Percentiles rank a stretch among this genome's conserved stretches.
These are phyloP conservation scores for Theocolax elegans DNA, from an alignment of 1,140 invertebrate species.

Conservation along the genomic window DNA sequence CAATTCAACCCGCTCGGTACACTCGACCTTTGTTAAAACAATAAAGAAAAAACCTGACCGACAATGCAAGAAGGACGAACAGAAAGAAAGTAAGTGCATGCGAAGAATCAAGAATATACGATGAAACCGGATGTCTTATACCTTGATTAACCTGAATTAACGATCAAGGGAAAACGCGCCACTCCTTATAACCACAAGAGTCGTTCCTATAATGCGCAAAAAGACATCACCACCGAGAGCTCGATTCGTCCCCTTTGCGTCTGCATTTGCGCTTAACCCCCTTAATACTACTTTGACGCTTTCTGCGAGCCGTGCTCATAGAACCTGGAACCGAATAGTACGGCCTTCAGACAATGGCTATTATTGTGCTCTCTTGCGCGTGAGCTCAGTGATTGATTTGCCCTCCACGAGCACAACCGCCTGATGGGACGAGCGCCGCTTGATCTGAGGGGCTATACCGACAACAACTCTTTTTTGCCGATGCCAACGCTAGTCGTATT, in stretches of 20 bases:
- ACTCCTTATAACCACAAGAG: too few relatives aligned
- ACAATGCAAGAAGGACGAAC: background rate
- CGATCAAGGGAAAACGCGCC: slow-evolving; percentile 9
- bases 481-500: background rate
- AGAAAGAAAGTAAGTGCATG: background rate
- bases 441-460: background rate
- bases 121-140: slow-evolving; percentile 25
- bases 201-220: too few relatives aligned
- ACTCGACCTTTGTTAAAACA: slow-evolving; percentile 18
- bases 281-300: slow-evolving; percentile 9
- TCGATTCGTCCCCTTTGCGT: background rate
- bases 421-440: background rate
- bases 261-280: slow-evolving; percentile 20
- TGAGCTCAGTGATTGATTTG: slow-evolving; percentile 28
- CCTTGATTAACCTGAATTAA: slow-evolving; percentile 37
- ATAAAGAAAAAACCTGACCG: background rate
- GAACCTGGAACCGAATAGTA: too few relatives aligned
- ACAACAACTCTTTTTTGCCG: background rate
- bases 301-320: slow-evolving; percentile 9
- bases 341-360: slow-evolving; percentile 21
- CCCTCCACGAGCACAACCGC: background rate
- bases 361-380: slow-evolving; percentile 19
- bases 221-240: too few relatives aligned
- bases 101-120: slow-evolving; percentile 7
- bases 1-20: slow-evolving; percentile 4